Evolutionary conservation across 1,140 invertebrate species (phyloP).

Genomic region (Triops longicaudatus): DNA sequence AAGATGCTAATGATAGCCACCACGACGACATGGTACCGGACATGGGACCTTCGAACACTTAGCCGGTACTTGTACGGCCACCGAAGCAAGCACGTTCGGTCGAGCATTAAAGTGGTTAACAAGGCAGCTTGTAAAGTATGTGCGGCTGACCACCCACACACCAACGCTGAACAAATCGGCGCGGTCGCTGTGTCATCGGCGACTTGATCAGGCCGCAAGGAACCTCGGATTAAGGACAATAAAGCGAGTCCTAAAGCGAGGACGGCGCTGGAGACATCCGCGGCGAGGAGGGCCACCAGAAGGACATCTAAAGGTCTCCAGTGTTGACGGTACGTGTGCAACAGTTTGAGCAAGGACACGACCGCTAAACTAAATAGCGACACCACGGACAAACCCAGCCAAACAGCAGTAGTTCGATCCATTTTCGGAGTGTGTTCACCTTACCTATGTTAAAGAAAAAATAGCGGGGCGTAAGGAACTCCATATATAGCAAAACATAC

Average conservation of each 20-base stretch:
- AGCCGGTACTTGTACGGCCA: slow-evolving; percentile 44
- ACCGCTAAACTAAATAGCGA: slow-evolving; percentile 32
- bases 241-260: slow-evolving; percentile 22
- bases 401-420: slow-evolving; percentile 32
- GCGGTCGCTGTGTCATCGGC: slow-evolving; percentile 42
- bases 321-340: slow-evolving; percentile 45
- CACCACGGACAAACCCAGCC: slow-evolving; percentile 30
- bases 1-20: slow-evolving; percentile 44
- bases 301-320: slow-evolving; percentile 50
- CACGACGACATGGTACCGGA: slow-evolving; percentile 47
- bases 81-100: slow-evolving; percentile 42
- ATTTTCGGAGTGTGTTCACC: background rate
- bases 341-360: slow-evolving; percentile 36
- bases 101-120: slow-evolving; percentile 45
- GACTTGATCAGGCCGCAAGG: slow-evolving; percentile 28
- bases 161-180: slow-evolving; percentile 40
- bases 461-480: background rate
- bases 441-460: background rate
- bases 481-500: no score
- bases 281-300: slow-evolving; percentile 42
- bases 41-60: slow-evolving; percentile 44
- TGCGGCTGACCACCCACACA: slow-evolving; percentile 45
- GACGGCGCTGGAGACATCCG: slow-evolving; percentile 19
- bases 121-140: slow-evolving; percentile 48
- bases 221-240: background rate